phyloP scores from a whole-genome alignment of 2,888 invertebrate genomes.

The Meghimatium bilineatum region DNA sequence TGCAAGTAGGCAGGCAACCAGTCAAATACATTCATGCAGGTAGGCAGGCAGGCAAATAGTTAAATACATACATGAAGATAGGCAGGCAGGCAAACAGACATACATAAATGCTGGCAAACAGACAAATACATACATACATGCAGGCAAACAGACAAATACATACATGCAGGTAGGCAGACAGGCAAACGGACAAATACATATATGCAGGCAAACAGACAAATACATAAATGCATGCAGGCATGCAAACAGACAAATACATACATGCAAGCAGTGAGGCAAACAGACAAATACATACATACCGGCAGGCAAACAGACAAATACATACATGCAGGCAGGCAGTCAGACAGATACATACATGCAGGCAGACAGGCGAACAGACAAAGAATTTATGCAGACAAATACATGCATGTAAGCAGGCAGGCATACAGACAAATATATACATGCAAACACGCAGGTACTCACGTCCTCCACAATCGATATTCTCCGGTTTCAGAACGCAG shows the following conservation, averaged over 20 bases:
- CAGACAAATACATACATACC: too few relatives aligned
- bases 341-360: neutral
- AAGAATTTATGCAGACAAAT: neutral
- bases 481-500: slow-evolving; percentile 3
- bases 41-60: neutral
- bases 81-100: neutral
- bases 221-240: too few relatives aligned
- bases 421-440: neutral
- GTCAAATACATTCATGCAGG: too few relatives aligned
- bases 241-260: too few relatives aligned
- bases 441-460: neutral
- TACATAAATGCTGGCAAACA: neutral
- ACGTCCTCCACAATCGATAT: slow-evolving; percentile 10
- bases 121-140: neutral
- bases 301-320: neutral
- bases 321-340: too few relatives aligned
- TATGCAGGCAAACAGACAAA: neutral
- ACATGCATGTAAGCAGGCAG: neutral
- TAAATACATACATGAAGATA: neutral
- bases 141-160: neutral
- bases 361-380: neutral
- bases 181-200: neutral
- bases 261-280: too few relatives aligned
- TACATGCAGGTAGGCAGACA: neutral
- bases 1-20: too few relatives aligned